Base-by-base conservation (phyloP, 1,140 invertebrate genomes). In the Chironomus striatipennis region DNA sequence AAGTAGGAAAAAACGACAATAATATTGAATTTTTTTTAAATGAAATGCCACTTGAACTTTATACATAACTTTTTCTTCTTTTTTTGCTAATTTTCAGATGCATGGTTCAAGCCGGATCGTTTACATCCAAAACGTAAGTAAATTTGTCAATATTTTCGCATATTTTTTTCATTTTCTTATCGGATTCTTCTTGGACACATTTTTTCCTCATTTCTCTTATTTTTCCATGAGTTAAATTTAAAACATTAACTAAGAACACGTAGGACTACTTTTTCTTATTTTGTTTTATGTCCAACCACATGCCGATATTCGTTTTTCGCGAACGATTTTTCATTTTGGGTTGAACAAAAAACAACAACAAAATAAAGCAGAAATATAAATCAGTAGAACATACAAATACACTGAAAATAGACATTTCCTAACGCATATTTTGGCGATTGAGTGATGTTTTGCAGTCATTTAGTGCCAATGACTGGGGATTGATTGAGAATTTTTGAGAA, bases 101-200 rank as follows among this genome's bases (percentile, higher is more conserved):
- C 91, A 85, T 94, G 92, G 92, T 93, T 94, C 87, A 92, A 93
- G 82, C 91, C 92, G 79, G 90, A 91, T 84, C 89, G 90, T 85
- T 89, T 95, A 83, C 90, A 93, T 86, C 92, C 92, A 78, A 88
- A 88, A 90, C 92, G 93, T 94, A 90, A 91, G 90, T 86, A 4
- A 70, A 70, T 10, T 17, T 15, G 12, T 15, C 18, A 67, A 67
- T 34, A 34, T 34, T 34, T 34, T 34, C 24, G 24, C 24, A 34
- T 5, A 34, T 34, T 34, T 34, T 34, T 34, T 34, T 34, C 24
- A 20, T 21, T 70, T 9, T 7, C 5, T 20, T 17, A 70, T 9
- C 17, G 20, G 9, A 18, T 18, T 7, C 18, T 4, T 18, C 79
- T 75, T 78, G 76, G 75, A 42, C 74, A 75, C 34, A n/a, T n/a